phyloP scores from a whole-genome alignment of 2,113 vertebrate genomes.

The Leucopternis melanops region DNA sequence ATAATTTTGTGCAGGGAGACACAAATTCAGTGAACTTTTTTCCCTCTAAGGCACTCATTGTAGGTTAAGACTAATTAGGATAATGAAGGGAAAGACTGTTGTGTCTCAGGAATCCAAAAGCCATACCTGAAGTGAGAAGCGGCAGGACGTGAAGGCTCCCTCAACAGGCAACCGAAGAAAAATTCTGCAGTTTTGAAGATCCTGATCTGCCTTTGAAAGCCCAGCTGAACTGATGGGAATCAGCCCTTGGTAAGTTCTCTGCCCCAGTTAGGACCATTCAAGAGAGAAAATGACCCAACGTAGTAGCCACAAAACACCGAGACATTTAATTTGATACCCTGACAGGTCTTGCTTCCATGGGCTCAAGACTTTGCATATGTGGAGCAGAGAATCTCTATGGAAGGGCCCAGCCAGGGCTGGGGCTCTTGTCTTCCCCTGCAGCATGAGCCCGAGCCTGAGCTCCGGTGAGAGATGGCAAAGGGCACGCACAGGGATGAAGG shows the following conservation, averaged over 20 bases:
- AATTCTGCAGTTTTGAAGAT: not conserved
- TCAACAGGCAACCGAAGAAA: not conserved
- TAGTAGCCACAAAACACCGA: not conserved
- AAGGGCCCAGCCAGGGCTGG: not conserved
- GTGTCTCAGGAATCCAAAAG: not conserved
- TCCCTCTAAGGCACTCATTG: not conserved
- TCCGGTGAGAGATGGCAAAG: not conserved
- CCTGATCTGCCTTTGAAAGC: not conserved
- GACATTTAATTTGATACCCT: not conserved
- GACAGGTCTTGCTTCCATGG: not conserved
- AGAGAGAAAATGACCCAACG: not conserved
- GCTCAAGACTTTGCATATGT: accelerated
- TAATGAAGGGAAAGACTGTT: not conserved
- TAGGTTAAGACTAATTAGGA: not conserved
- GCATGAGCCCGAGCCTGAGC: accelerated
- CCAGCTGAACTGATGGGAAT: not conserved
- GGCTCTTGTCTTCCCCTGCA: not conserved
- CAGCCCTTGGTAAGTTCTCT: not conserved
- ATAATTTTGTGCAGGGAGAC: not conserved
- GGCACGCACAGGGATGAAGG: accelerated
- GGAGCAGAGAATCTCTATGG: not conserved
- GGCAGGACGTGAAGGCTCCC: not conserved
- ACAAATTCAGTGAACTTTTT: not conserved
- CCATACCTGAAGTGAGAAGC: not conserved
- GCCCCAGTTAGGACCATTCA: not conserved